Base-by-base conservation (phyloP, 2,113 vertebrate species). In the Nipponia nippon region DNA sequence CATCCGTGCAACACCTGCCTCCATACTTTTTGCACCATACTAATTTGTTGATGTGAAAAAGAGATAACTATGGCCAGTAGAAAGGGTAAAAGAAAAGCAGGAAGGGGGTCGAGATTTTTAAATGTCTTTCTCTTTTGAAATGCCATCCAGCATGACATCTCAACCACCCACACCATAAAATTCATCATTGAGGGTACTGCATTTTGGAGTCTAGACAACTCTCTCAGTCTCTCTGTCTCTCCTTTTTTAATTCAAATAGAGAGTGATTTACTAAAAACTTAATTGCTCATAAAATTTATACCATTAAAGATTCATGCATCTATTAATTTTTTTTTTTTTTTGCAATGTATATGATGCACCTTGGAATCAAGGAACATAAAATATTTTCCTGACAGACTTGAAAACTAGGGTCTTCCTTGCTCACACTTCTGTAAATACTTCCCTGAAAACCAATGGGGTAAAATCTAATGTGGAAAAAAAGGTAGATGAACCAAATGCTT, bases 11-110 rank as follows among this genome's bases (percentile, higher is more conserved):
- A 98, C 98, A 7, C 98, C 98, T 3, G 98, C 99, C 62, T 99
- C 99, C 21, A 99, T 99, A 85, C 99, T 99, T 82, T 99, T 99
- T 84, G 93, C 99, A 17, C 99, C 99, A 0, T 99, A 99, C 97
- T 99, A 83, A 98, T 27, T 70, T 44, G 75, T 69, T 53, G 42
- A 32, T 61, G 81, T 47, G 16, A 65, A 71, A 58, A 56, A 46
- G 21, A 78, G 69, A 32, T 63, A 32, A 56, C 62, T 59, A 16
- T 88, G 97, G 97, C 96, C 97, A 93, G 90, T 96, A 94, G 70
- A 61, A 88, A 90, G 67, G 70, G 49, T 25, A 58, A 90, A 97
- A 91, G 73, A 75, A 89, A 97, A 93, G 69, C 86, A 52, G 77
- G 32, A 72, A 86, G 87, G 49, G 66, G 59, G 76, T 84, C 42